Evolutionary conservation across 2,113 vertebrate species (phyloP).

Genomic region (Muscicapa adusta): DNA sequence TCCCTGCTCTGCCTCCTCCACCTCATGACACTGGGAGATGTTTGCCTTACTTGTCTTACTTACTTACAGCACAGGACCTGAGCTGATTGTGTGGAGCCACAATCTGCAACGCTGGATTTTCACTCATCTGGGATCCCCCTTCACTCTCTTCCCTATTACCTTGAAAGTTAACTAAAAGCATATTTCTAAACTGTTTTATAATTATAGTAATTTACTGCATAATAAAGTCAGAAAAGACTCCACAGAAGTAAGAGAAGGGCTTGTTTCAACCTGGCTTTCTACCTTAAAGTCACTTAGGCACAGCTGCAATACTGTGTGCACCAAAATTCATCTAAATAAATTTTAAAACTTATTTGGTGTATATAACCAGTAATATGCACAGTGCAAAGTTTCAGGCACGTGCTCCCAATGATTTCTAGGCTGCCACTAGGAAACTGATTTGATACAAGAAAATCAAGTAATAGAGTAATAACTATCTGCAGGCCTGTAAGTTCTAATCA

Average conservation of each 20-base stretch:
- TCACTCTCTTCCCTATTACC: neutral
- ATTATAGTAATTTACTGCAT: neutral
- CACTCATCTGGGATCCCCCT: neutral
- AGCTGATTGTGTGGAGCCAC: neutral
- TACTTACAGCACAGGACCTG: neutral
- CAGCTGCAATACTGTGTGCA: neutral
- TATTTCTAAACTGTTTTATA: neutral
- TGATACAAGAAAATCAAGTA: neutral
- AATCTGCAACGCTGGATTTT: neutral
- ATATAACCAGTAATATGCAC: neutral
- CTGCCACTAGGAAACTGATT: neutral
- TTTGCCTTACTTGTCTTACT: neutral
- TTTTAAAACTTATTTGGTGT: neutral
- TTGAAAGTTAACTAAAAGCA: neutral
- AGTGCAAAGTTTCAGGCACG: neutral
- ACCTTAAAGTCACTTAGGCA: neutral
- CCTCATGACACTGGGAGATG: rapidly evolving
- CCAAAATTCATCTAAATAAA: neutral
- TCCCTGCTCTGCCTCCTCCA: neutral
- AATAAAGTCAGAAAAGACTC: neutral
- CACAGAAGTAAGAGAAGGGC: neutral
- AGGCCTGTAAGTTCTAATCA: neutral
- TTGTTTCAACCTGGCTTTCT: neutral
- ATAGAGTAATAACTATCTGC: neutral
- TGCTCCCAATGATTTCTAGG: neutral